Evolutionary conservation across 1,140 invertebrate species (phyloP), one percentile per base, ranked within the genome.

Genomic region (Trissolcus basalis): DNA sequence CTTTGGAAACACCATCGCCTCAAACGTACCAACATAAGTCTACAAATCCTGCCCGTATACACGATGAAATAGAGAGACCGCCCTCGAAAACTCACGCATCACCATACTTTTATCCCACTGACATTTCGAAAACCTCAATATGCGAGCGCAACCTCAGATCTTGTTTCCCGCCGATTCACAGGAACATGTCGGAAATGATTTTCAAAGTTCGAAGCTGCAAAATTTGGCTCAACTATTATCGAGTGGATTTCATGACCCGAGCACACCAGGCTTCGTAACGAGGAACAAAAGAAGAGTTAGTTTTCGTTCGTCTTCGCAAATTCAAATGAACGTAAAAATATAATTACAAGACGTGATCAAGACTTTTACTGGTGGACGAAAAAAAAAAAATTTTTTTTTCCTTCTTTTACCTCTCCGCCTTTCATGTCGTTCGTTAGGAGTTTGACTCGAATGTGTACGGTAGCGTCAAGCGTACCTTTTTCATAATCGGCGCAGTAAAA

Each of bases 1-100:
- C 64, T 56, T 47, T 76, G 59, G 60, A 53, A 76, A 60, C 67
- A 59, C 49, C 50, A 56, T 70, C 73, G 55, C 55, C 65, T 69
- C 41, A 70, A 70, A 70, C 65, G 73, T 65, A 47, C 53, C 43
- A 64, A 58, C 72, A 56, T 54, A 69, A 69, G 50, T 53, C 54
- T 35, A 60, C 53, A 69, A 70, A 76, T 76, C 65, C 65, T 10
- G 7, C 13, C 12, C 56, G 44, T 64, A 69, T 64, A 75, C 64
- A 64, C 58, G 45, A 32, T 6, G 48, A 67, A 67, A 74, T 19
- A 61, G 43, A 16, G 19, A n/a, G n/a, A n/a, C n/a, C 58, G 47
- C 56, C 56, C 39, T 63, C 47, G 16, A 63, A 75, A 75, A 58
- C 35, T 64, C 45, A 13, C 36, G 36, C 59, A 75, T 68, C 63